Base-by-base conservation (phyloP, 2,888 invertebrate genomes). In the Odontocerum albicorne region DNA sequence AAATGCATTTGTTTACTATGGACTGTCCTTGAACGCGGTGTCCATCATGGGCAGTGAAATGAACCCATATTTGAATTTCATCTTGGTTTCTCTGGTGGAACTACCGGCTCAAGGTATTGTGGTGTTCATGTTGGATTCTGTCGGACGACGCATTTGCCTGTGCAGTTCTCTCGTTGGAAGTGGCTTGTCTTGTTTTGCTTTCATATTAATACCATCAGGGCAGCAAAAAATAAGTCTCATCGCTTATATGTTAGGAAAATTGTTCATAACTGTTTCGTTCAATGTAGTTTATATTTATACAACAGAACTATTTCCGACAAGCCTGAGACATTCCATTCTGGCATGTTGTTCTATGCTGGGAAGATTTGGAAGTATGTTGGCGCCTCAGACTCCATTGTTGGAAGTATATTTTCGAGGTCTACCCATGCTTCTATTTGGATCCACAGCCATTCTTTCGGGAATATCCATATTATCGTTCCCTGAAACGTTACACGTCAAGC, bases 1-100 rank as follows among this genome's bases (percentile, higher is more conserved):
- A 0, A 85, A 87, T 64, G 86, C 88, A 0, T 84, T 91, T 60
- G 84, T 90, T 12, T 92, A 89, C 69, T 91, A 90, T 65, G 92
- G 92, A 0, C 71, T 92, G 27, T 88, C 88, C 0, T 77, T 92
- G 49, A 90, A 88, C 70, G 85, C 90, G 0, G 88, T 90, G 1
- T 79, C 86, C 0, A 71, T 92, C 38, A 83, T 83, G 17, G 90
- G 90, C 1, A 84, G 90, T 68, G 84, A 51, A 15, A 35, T 36
- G 8, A 51, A 51, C 12, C 51, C 83, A 63, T 90, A 90, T 67
- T 68, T 87, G 10, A 91, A 90, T 70, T 92, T 88, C 65, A 85
- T 88, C 15, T 68, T 86, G 47, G 85, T 84, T 1, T 75, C 82
- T 0, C 65, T 84, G 40, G 79, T 85, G 13, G 87, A 78, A 67